Base-by-base conservation (phyloP, 2,797 vertebrate genomes). In the Harpagifer antarcticus region DNA sequence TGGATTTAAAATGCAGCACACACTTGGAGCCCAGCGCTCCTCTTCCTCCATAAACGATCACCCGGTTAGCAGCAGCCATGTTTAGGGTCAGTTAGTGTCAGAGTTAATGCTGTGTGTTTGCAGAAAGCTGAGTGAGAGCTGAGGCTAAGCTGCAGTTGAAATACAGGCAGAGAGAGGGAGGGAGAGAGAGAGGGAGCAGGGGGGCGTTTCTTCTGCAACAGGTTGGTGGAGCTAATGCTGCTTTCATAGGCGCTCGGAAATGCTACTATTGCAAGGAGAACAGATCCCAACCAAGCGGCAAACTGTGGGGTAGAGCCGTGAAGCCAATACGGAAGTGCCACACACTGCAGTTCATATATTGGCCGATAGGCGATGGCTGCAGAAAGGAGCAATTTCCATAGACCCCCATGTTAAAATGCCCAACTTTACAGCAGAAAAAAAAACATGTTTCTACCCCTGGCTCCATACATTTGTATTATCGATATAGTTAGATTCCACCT, bases 11-110 rank as follows among this genome's bases (percentile, higher is more conserved):
- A 72, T 94, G 91, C 4, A 90, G 94, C 72, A 98, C 97, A 64
- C 97, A 97, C 12, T 91, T 93, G 0, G 96, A 95, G 43, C 98
- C 98, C 85, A 98, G 92, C 0, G 97, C 97, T 1, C 98, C 97
- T 63, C 82, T 90, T 3, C 98, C 98, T 1, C 97, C 98, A 45
- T 98, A 99, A 19, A 99, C 95, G 70, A 99, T 89, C 40, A 96
- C 96, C 76, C 95, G 89, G 71, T 92, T 91, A 0, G 85, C 89
- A 0, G 95, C 92, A 0, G 95, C 92, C 94, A 95, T 94, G 73
- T 57, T 71, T 1, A 0, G 0, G 33, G 33, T 9, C 33, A 37
- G 33, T 2, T 6, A 37, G 7, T 37, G 33, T 37, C 33, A 37
- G 33, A 37, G 33, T 37, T 37, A 37, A 37, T 37, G 33, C 33